These are phyloP conservation scores for Excalfactoria chinensis DNA, from an alignment of 2,113 vertebrate species.

Conservation along the genomic window DNA sequence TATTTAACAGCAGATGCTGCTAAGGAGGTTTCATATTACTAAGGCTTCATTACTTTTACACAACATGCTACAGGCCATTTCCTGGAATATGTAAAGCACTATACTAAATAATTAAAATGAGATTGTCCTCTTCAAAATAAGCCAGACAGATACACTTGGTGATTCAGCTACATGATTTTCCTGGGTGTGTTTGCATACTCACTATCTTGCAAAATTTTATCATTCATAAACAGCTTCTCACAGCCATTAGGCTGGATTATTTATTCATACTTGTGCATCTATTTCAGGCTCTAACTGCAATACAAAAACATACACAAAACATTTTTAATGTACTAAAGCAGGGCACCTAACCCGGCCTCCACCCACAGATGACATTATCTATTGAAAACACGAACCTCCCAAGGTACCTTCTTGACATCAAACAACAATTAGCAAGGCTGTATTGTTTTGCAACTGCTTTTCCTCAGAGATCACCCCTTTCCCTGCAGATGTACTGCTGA, in stretches of 20 bases:
- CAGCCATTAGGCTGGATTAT: slow-evolving; percentile 38
- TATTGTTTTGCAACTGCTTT: background rate
- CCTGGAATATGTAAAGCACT: slow-evolving; percentile 34
- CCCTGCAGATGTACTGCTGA: background rate
- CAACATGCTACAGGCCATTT: slow-evolving; percentile 41
- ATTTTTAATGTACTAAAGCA: slow-evolving; percentile 4
- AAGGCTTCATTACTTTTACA: slow-evolving; percentile 35
- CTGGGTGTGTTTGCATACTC: slow-evolving; percentile 31
- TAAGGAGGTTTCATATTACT: slow-evolving; percentile 20
- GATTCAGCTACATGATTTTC: slow-evolving; percentile 47
- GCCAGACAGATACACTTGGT: slow-evolving; percentile 28
- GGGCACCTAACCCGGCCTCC: background rate
- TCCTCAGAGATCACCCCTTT: background rate
- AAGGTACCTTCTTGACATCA: background rate
- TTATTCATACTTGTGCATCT: slow-evolving; percentile 31
- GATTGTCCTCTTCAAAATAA: slow-evolving; percentile 42
- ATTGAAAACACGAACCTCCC: background rate
- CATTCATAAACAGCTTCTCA: slow-evolving; percentile 23
- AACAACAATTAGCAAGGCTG: background rate
- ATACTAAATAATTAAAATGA: slow-evolving; percentile 60
- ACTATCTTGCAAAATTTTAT: slow-evolving; percentile 56
- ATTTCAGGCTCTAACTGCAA: slow-evolving; percentile 27
- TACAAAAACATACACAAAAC: slow-evolving; percentile 24
- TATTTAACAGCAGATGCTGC: slow-evolving; percentile 45
- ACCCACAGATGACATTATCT: background rate